Percentiles rank a stretch among this genome's conserved stretches.
phyloP scores from a whole-genome alignment of 2,888 invertebrate genomes.

The Sarcophaga subvicina region DNA sequence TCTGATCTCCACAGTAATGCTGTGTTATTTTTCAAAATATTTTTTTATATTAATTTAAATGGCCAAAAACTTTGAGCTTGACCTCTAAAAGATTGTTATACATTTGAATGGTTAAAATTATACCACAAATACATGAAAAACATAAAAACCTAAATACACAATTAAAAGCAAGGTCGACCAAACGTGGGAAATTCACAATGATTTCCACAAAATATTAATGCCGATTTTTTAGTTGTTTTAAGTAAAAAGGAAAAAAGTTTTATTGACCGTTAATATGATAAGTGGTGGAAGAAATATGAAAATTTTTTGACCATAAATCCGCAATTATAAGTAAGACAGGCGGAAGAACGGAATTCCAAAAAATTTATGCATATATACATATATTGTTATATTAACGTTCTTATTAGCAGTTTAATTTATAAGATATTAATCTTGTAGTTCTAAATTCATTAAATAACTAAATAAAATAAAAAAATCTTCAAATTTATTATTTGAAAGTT shows the following conservation, averaged over 20 bases:
- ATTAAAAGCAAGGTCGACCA: slow-evolving; percentile 49
- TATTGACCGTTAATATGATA: slow-evolving; percentile 43
- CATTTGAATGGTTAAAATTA: slow-evolving; percentile 10
- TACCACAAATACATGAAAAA: slow-evolving; percentile 23
- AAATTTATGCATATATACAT: too few species aligned
- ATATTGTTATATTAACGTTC: too few species aligned
- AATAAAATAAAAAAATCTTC: too few species aligned
- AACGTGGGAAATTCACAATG: slow-evolving; percentile 17
- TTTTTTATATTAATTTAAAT: slow-evolving; percentile 1
- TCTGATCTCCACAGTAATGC: not conserved
- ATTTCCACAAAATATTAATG: slow-evolving; percentile 19
- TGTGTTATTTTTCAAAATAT: slow-evolving; percentile 11
- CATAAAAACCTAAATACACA: slow-evolving; percentile 42
- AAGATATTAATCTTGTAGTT: too few species aligned
- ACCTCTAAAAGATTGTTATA: slow-evolving; percentile 50
- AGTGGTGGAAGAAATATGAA: too few species aligned
- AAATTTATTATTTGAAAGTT: too few species aligned
- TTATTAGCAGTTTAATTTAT: too few species aligned
- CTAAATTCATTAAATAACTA: too few species aligned
- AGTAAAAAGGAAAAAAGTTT: slow-evolving; percentile 7
- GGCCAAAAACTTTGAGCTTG: slow-evolving; percentile 49
- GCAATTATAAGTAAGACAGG: too few species aligned
- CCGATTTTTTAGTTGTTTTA: not conserved
- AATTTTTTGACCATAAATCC: too few species aligned
- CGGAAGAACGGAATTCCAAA: too few species aligned